phyloP scores from a whole-genome alignment of 2,797 vertebrate genomes.

The Aplochiton taeniatus region DNA sequence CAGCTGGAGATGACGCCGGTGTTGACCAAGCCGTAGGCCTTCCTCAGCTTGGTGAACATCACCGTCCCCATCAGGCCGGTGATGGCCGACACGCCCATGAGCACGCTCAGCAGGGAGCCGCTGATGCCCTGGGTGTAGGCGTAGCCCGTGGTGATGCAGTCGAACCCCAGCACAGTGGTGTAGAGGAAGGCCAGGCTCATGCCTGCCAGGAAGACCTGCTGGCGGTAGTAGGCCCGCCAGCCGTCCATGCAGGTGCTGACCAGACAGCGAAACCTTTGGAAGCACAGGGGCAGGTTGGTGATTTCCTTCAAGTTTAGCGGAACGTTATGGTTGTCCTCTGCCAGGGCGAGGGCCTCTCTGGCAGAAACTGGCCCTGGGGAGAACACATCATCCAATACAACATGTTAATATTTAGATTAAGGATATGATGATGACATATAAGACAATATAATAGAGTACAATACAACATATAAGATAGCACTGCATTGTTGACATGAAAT shows the following conservation, averaged over 20 bases:
- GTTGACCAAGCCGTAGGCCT: conserved; percentile 76
- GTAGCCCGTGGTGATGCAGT: conserved; percentile 83
- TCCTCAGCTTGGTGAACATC: conserved; percentile 80
- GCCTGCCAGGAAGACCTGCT: conserved; percentile 79
- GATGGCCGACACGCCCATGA: conserved; percentile 79
- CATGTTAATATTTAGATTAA: conserved; percentile 12
- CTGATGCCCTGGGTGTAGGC: conserved; percentile 83
- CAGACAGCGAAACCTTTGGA: conserved; percentile 64
- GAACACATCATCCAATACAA: conserved; percentile 35
- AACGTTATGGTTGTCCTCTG: conserved; percentile 57
- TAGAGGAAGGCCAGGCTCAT: conserved; percentile 84
- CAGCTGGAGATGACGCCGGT: conserved; percentile 81
- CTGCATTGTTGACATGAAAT: neutral
- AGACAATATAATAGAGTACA: too few relatives aligned
- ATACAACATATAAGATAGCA: neutral
- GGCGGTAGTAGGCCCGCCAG: conserved; percentile 77
- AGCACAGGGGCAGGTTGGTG: conserved; percentile 60
- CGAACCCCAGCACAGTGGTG: conserved; percentile 81
- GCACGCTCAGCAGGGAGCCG: conserved; percentile 81
- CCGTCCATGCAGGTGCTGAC: conserved; percentile 73
- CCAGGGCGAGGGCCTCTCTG: conserved; percentile 41
- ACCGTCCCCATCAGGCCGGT: conserved; percentile 80
- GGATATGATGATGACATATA: too few relatives aligned
- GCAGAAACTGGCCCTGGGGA: conserved; percentile 53
- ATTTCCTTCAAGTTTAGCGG: conserved; percentile 54